phyloP scores from a whole-genome alignment of 2,888 invertebrate genomes.

The Altica lythri region DNA sequence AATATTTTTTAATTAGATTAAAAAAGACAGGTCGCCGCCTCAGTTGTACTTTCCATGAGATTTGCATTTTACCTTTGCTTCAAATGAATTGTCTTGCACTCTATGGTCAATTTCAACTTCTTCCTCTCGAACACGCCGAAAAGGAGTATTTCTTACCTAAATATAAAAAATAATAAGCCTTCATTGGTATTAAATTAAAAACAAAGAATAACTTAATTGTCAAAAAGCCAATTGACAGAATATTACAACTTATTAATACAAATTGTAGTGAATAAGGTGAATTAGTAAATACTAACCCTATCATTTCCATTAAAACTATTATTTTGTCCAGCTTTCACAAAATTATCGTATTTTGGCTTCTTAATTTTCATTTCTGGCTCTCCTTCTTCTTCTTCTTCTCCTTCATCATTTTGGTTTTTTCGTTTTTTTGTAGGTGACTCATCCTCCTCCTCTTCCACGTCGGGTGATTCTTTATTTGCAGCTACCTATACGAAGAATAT shows the following conservation, averaged over 20 bases:
- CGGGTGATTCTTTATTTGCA: constrained; percentile 55
- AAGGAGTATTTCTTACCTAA: constrained; percentile 63
- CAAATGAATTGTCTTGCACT: constrained; percentile 91
- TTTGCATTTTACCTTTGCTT: constrained; percentile 85
- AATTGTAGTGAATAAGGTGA: too few species aligned
- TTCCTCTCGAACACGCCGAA: constrained; percentile 82
- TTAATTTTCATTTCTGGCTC: constrained; percentile 53
- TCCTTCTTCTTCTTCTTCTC: too few species aligned
- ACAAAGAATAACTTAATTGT: too few species aligned
- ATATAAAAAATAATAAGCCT: constrained; percentile 19
- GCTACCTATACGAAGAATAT: too few species aligned
- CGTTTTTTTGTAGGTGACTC: constrained; percentile 38
- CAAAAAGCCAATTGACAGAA: too few species aligned
- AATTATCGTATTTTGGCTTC: constrained; percentile 69
- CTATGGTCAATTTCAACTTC: constrained; percentile 76
- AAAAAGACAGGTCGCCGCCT: constrained; percentile 39
- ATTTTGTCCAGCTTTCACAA: constrained; percentile 65
- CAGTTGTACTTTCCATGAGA: constrained; percentile 35
- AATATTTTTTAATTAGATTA: background rate
- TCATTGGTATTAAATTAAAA: background rate
- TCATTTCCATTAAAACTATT: constrained; percentile 46
- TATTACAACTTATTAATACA: too few species aligned
- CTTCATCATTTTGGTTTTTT: constrained; percentile 23
- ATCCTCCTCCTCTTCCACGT: constrained; percentile 41
- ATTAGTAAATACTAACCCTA: constrained; percentile 27